Evolutionary conservation across 2,113 vertebrate genomes (phyloP), one percentile per base, ranked within the genome.

Genomic region (Athene cunicularia): DNA sequence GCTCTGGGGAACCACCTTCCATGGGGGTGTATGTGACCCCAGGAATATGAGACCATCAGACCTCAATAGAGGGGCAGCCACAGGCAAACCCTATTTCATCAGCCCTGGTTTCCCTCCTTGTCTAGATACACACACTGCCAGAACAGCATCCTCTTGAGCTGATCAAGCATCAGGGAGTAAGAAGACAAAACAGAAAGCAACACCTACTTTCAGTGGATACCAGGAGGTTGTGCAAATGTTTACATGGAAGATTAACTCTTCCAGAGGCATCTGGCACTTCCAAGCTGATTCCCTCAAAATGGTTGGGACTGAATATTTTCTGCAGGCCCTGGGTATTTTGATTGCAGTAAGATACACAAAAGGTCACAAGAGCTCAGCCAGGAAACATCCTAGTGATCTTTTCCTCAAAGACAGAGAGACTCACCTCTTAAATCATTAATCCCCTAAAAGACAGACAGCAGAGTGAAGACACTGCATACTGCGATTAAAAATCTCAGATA

Each of bases 111-210:
- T 27, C 16, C n/a, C 41, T 73, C 45, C 64, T 84, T 35, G 35
- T 18, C 33, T 16, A 27, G 30, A 8, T 0, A 18, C 16, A 9
- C 0, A 0, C 2, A 0, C 47, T n/a, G 28, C 62, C 85, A 76
- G 50, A 43, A 21, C 27, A 22, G 18, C 0, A 1, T 67, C 45
- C 52, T 50, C 56, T 37, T 2, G 9, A 72, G 55, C 43, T 43
- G 8, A 27, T 27, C 11, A 37, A 53, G 67, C 37, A 21, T 49
- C 6, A 0, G 3, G 35, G 53, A 60, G 33, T 4, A 32, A 67
- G 23, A 82, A 39, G 14, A 62, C 22, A 18, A 90, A 72, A n/a
- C 8, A 32, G 33, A 75, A 74, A 72, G 14, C 43, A 64, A 9
- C 11, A 12, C 20, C 55, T 23, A 0, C 32, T 50, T 50, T 35